phyloP scores from a whole-genome alignment of 2,113 vertebrate genomes.

The Martes martes region DNA sequence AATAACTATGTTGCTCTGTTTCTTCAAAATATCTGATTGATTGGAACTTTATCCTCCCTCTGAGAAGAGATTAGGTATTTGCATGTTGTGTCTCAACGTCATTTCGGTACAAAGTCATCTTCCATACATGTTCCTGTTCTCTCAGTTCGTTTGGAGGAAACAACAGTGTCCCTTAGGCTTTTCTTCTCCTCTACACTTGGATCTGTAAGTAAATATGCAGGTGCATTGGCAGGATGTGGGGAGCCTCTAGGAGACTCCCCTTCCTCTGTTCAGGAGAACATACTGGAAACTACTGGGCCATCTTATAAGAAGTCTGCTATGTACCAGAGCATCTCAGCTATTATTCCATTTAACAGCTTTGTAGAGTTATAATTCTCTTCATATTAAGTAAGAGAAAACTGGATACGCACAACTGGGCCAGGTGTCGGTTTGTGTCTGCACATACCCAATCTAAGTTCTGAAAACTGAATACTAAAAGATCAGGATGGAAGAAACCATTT shows the following conservation, averaged over 20 bases:
- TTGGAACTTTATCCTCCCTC: not conserved
- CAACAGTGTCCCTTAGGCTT: not conserved
- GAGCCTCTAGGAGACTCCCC: not conserved
- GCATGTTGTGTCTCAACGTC: not conserved
- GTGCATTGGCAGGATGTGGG: not conserved
- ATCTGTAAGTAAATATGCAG: not conserved
- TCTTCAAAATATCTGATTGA: not conserved
- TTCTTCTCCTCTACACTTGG: not conserved
- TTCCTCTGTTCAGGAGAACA: not conserved
- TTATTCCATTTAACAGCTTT: not conserved
- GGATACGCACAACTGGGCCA: not conserved
- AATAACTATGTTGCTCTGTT: not conserved
- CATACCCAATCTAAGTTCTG: not conserved
- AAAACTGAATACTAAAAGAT: constrained; percentile 10
- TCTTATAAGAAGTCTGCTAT: not conserved
- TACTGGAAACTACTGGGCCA: not conserved
- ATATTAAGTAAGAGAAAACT: constrained; percentile 6
- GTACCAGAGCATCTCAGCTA: not conserved
- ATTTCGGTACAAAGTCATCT: not conserved
- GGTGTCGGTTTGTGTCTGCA: not conserved
- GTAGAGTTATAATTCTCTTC: not conserved
- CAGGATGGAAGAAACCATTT: constrained; percentile 1
- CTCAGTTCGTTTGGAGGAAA: not conserved
- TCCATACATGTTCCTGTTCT: not conserved
- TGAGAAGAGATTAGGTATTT: not conserved